phyloP scores from a whole-genome alignment of 1,140 invertebrate genomes.

The Sycobia sp. region DNA sequence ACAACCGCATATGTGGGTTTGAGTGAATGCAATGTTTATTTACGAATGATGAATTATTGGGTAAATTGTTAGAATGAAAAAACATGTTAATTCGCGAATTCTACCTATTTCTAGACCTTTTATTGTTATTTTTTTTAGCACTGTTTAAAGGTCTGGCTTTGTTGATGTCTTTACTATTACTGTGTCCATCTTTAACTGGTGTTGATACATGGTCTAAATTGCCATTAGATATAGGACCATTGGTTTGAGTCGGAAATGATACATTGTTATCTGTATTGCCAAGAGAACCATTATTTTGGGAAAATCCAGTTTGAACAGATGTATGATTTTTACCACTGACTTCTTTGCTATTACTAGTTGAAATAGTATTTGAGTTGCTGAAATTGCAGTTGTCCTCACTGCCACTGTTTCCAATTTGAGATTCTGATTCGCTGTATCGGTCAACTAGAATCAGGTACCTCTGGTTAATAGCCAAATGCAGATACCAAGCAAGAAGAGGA shows the following conservation, averaged over 20 bases:
- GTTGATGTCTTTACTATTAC: constrained; percentile 66
- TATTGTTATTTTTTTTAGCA: constrained; percentile 71
- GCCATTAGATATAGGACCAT: constrained; percentile 64
- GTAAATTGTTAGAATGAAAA: constrained; percentile 11
- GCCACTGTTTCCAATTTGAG: constrained; percentile 75
- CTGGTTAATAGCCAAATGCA: constrained; percentile 45
- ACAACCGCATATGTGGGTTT: neutral
- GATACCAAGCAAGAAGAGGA: constrained; percentile 28
- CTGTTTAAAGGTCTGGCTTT: constrained; percentile 67
- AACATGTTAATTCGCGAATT: constrained; percentile 1
- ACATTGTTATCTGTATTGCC: constrained; percentile 69
- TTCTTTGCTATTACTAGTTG: constrained; percentile 74
- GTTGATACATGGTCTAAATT: constrained; percentile 59
- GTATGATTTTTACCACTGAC: constrained; percentile 69
- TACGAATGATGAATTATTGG: constrained; percentile 15
- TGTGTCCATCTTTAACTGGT: constrained; percentile 63
- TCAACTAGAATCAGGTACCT: constrained; percentile 69
- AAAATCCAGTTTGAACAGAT: constrained; percentile 67
- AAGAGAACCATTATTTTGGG: constrained; percentile 66
- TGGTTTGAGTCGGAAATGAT: constrained; percentile 60
- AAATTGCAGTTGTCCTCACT: constrained; percentile 70
- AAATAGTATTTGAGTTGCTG: constrained; percentile 69
- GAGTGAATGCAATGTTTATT: constrained; percentile 11
- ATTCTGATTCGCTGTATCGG: constrained; percentile 87
- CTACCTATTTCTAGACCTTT: constrained; percentile 73